These are phyloP conservation scores for Molossus molossus DNA, from an alignment of 2,797 vertebrate species.

Conservation along the genomic window DNA sequence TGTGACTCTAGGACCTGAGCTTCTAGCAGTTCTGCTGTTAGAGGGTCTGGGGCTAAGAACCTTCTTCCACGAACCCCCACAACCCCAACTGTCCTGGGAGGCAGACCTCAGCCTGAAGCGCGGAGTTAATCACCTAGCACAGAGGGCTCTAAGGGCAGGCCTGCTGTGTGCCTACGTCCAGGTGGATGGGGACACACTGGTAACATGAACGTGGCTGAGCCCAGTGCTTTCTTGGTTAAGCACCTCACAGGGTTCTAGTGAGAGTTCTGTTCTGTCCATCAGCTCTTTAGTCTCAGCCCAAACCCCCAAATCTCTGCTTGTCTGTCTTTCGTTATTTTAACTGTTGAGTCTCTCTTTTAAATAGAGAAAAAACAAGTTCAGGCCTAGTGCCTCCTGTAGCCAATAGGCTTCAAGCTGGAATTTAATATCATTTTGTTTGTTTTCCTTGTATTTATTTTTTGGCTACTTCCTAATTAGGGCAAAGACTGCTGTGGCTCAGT, in stretches of 20 bases:
- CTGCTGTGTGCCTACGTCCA: accelerated
- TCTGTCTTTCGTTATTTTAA: background rate
- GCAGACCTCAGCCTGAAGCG: background rate
- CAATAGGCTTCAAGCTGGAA: background rate
- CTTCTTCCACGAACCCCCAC: too few species aligned
- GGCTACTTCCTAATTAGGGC: background rate
- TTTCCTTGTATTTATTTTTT: background rate
- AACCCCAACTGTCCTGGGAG: background rate
- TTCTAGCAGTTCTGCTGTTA: accelerated
- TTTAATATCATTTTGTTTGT: background rate
- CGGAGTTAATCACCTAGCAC: background rate
- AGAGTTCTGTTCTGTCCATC: background rate
- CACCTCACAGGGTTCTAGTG: background rate
- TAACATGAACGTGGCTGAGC: background rate
- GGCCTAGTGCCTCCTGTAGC: accelerated
- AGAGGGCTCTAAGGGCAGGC: background rate
- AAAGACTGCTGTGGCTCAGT: background rate
- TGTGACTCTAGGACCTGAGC: background rate
- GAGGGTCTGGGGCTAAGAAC: background rate
- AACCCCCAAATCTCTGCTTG: background rate
- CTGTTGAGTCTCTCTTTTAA: background rate
- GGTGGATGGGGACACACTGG: accelerated
- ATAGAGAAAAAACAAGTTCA: background rate
- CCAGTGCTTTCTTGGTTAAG: background rate
- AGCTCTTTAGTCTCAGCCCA: background rate